Evolutionary conservation across 1,140 invertebrate genomes (phyloP).

Genomic region (Magallana gigas): DNA sequence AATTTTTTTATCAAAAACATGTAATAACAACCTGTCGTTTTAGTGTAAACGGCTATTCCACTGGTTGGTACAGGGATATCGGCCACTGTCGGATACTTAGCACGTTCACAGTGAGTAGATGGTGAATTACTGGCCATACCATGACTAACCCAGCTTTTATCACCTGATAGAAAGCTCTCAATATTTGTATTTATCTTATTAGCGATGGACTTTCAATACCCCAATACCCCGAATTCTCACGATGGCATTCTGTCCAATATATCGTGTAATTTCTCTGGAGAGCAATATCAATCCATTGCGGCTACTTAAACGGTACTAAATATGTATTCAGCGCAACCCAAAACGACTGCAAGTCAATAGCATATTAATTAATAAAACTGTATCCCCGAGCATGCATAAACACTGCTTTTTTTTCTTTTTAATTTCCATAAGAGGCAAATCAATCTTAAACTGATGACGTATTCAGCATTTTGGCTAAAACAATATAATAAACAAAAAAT

Average conservation of each 20-base stretch:
- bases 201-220: background rate
- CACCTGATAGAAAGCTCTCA: conserved; percentile 11
- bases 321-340: conserved; percentile 18
- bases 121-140: background rate
- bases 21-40: too few relatives aligned
- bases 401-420: background rate
- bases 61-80: too few relatives aligned
- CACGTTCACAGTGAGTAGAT: background rate
- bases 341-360: conserved; percentile 32
- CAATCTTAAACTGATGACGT: background rate
- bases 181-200: conserved; percentile 35
- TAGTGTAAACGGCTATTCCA: too few relatives aligned
- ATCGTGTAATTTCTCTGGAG: conserved; percentile 5
- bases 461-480: too few relatives aligned
- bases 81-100: background rate
- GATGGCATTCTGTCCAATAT: conserved; percentile 6
- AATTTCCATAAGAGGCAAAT: conserved; percentile 28
- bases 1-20: too few relatives aligned
- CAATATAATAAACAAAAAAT: too few relatives aligned
- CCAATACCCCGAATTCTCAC: conserved; percentile 3
- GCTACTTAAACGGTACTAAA: conserved; percentile 20
- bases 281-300: background rate
- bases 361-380: conserved; percentile 35
- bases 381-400: conserved; percentile 19
- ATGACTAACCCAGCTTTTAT: background rate